These are phyloP conservation scores for Oreochromis grahami DNA, from an alignment of 2,797 vertebrate genomes.

Conservation along the genomic window DNA sequence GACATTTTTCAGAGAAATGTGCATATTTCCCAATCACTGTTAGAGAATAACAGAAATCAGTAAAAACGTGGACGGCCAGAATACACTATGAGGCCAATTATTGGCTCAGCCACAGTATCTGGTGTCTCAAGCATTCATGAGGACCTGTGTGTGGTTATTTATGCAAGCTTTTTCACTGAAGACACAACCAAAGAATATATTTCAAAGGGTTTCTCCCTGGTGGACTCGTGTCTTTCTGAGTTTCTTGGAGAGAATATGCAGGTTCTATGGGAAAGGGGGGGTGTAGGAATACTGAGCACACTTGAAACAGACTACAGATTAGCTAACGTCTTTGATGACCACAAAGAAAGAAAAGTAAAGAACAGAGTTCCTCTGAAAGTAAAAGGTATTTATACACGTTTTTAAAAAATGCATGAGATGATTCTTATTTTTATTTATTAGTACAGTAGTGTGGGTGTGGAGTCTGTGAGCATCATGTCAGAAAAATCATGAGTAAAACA, in stretches of 20 bases:
- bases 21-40: constrained; percentile 39
- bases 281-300: constrained; percentile 30
- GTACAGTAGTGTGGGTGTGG: background rate
- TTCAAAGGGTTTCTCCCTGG: constrained; percentile 57
- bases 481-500: background rate
- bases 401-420: background rate
- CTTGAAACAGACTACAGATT: constrained; percentile 57
- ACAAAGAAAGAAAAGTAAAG: constrained; percentile 17
- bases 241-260: constrained; percentile 50
- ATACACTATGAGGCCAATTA: constrained; percentile 43
- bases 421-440: background rate
- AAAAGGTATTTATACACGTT: background rate
- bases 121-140: constrained; percentile 42
- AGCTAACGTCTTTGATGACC: constrained; percentile 52
- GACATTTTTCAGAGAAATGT: constrained; percentile 23
- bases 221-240: constrained; percentile 40
- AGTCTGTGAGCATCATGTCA: background rate
- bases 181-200: constrained; percentile 50
- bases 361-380: background rate
- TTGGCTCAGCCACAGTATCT: constrained; percentile 31
- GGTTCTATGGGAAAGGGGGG: constrained; percentile 5
- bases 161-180: constrained; percentile 39
- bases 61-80: constrained; percentile 32
- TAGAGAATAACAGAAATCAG: constrained; percentile 27
- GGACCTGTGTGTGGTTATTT: constrained; percentile 53